Conservation (phyloP, 1,140 invertebrate genomes). For the Carposina sasakii region DNA sequence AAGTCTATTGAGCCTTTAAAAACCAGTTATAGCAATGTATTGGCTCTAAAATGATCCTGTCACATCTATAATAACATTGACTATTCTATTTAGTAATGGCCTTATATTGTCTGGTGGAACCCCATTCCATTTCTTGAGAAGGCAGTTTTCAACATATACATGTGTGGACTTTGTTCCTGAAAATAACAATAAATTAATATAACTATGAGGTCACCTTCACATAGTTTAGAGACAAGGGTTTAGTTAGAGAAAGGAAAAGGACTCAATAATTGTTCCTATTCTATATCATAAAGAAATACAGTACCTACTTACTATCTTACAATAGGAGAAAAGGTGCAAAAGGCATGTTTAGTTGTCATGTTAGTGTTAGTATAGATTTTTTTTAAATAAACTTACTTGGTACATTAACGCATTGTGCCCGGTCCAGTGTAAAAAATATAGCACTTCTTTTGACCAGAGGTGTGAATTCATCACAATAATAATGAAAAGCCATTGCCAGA, state of each 20-base stretch:
- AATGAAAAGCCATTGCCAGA: conserved; percentile 72
- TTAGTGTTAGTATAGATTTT: too few species aligned
- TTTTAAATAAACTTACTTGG: conserved; percentile 25
- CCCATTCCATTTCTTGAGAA: conserved; percentile 45
- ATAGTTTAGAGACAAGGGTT: neutral
- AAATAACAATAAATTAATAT: conserved; percentile 22
- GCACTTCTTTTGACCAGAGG: conserved; percentile 64
- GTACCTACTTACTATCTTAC: too few species aligned
- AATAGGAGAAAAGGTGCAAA: too few species aligned
- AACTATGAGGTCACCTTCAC: neutral
- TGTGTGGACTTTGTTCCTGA: conserved; percentile 36
- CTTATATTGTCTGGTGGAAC: conserved; percentile 44
- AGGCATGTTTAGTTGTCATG: too few species aligned
- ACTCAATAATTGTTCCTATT: too few species aligned
- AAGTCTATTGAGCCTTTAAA: too few species aligned
- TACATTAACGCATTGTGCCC: conserved; percentile 38
- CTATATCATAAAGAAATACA: too few species aligned
- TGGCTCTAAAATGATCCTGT: too few species aligned
- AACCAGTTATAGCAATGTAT: too few species aligned
- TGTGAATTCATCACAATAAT: conserved; percentile 71
- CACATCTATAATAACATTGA: conserved; percentile 49
- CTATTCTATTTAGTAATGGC: conserved; percentile 50
- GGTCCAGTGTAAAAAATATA: conserved; percentile 70
- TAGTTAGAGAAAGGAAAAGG: too few species aligned
- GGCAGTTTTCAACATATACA: conserved; percentile 47